Percentiles rank a stretch among this genome's conserved stretches.
Conservation (phyloP, 2,888 invertebrate genomes). For the Petrolisthes manimaculis region DNA sequence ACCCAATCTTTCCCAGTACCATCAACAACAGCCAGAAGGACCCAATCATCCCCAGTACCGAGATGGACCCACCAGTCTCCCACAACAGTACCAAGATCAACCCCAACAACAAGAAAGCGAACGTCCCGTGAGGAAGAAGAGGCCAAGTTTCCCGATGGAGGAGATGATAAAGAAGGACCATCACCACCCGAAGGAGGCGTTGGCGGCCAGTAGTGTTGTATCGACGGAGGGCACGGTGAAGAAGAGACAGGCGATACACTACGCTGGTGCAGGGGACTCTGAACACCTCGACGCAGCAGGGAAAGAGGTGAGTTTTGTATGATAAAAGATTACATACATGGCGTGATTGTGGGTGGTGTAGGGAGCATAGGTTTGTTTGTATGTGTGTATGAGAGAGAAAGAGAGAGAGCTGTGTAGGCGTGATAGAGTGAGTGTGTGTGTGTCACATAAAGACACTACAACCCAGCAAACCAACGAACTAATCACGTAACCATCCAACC, state of each 20-base stretch:
- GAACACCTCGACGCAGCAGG: neutral
- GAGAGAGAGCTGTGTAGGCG: neutral
- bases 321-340: no score
- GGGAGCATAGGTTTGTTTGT: neutral
- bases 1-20: no score
- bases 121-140: neutral
- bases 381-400: no score
- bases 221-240: neutral
- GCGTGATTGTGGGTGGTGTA: neutral
- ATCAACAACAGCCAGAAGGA: no score
- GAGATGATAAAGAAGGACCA: neutral
- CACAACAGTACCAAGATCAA: neutral
- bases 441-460: neutral
- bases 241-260: slow-evolving; percentile 8
- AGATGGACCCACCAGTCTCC: neutral
- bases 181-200: neutral
- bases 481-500: no score
- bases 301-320: neutral
- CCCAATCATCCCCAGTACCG: no score
- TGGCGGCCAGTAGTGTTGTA: neutral
- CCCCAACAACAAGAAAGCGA: slow-evolving; percentile 1
- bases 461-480: no score
- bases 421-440: neutral
- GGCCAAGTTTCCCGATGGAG: neutral
- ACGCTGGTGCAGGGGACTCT: neutral